Base-by-base conservation (phyloP, 1,140 invertebrate species). In the Amyelois transitella region DNA sequence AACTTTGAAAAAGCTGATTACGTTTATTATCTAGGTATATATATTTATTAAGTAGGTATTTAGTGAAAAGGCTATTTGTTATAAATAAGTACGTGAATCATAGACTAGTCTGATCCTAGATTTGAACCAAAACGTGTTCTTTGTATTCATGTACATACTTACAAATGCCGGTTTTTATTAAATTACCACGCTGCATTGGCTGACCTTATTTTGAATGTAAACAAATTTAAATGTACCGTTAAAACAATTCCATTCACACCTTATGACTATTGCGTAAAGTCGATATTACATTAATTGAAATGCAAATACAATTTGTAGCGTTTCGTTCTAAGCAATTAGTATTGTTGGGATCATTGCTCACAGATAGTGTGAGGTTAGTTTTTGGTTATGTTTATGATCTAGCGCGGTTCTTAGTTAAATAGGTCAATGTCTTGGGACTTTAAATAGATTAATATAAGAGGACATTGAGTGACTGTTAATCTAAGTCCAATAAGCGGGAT, bases 171-270 rank as follows among this genome's bases (percentile, higher is more conserved):
- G 53, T 64, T 71, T 71, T 71, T 67, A 71, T 71, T 67, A 59
- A 71, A 67, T 71, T 71, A 71, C 58, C 68, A 57, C 62, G 54
- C 58, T 64, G 64, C 62, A 64, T 55, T 53, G 24, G 53, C 58
- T 60, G 62, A 70, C 64, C 62, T 54, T 28, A 66, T 55, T 62
- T 51, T 17, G 19, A n/a, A 48, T 21, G 20, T 48, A 12, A n/a
- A n/a, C 45, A 48, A 48, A 48, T 5, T 21, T 10, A n/a, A 1
- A 48, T 54, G 24, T 51, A 19, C 17, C 32, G 10, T 28, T 5
- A 20, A 8, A 25, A 43, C 2, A 25, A 28, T 14, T 32, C 4
- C 18, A 21, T 48, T 57, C 45, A 14, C 18, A 51, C 43, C 49
- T 47, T 51, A 57, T 52, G 10, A 24, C 38, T 18, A 20, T 14